Evolutionary conservation across 2,888 invertebrate genomes (phyloP).

Genomic region (Hydrotaea cyrtoneurina): DNA sequence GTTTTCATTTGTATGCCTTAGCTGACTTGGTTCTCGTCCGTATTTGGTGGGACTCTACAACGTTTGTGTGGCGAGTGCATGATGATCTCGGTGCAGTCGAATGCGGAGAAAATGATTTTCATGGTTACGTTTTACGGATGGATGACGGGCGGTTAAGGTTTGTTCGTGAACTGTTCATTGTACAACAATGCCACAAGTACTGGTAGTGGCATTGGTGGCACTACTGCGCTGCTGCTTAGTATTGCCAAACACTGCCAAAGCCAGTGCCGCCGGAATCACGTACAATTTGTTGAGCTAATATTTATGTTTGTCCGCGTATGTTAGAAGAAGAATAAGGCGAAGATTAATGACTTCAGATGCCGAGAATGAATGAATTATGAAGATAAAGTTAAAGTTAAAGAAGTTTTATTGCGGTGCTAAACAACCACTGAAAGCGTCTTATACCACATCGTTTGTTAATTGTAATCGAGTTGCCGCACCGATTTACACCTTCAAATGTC

Average conservation of each 20-base stretch:
- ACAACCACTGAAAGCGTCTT: too few relatives aligned
- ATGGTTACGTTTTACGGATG: constrained; percentile 21
- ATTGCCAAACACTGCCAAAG: not conserved
- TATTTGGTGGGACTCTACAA: not conserved
- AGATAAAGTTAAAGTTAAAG: not conserved
- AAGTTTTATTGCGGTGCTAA: too few relatives aligned
- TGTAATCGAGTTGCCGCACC: too few relatives aligned
- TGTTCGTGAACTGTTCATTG: constrained; percentile 3
- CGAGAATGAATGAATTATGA: not conserved
- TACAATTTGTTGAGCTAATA: constrained; percentile 28
- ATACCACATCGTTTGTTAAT: too few relatives aligned
- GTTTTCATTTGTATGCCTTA: not conserved
- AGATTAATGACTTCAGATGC: constrained; percentile 3
- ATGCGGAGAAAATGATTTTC: not conserved
- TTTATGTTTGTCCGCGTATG: not conserved
- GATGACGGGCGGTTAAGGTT: constrained; percentile 16
- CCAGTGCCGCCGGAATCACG: constrained; percentile 21
- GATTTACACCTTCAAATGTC: too few relatives aligned
- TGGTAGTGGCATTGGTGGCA: not conserved
- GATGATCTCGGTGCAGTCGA: not conserved
- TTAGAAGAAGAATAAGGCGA: not conserved
- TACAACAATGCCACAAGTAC: not conserved
- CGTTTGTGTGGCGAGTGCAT: not conserved
- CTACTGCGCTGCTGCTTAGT: not conserved
- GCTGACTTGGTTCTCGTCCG: not conserved